These are phyloP conservation scores for Tamandua tetradactyla DNA, from an alignment of 2,797 vertebrate species.

Conservation along the genomic window DNA sequence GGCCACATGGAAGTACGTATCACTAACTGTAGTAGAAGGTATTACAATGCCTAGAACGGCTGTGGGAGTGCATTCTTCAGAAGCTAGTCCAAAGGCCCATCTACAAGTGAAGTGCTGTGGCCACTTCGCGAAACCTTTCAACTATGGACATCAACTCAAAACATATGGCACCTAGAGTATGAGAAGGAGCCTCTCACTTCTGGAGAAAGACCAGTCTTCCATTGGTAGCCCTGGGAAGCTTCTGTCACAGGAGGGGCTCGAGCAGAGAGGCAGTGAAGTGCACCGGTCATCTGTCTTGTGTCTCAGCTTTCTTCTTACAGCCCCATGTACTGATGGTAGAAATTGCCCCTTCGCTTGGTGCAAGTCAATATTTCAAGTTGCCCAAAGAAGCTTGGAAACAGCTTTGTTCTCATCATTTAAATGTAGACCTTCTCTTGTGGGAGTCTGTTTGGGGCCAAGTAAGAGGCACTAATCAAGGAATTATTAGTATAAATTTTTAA, in stretches of 20 bases:
- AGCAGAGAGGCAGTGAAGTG: background rate
- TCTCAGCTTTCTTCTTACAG: no score
- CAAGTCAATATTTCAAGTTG: background rate
- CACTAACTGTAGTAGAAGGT: conserved; percentile 68
- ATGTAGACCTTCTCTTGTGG: background rate
- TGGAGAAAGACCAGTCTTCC: conserved; percentile 13
- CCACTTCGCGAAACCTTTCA: conserved; percentile 59
- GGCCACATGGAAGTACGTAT: conserved; percentile 73
- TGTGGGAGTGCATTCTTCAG: conserved; percentile 31
- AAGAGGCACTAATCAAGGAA: conserved; percentile 56
- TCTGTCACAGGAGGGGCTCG: background rate
- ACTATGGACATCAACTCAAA: conserved; percentile 59
- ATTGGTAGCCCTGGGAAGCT: background rate
- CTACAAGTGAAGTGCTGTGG: conserved; percentile 51
- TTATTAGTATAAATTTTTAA: conserved; percentile 29
- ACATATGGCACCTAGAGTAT: conserved; percentile 33
- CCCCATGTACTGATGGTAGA: background rate
- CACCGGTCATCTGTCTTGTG: conserved; percentile 11
- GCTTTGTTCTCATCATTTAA: conserved; percentile 48
- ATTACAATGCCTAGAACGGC: conserved; percentile 50
- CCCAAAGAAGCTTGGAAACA: conserved; percentile 46
- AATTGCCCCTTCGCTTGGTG: background rate
- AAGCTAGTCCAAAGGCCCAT: conserved; percentile 62
- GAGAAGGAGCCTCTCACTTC: conserved; percentile 58
- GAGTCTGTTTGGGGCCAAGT: background rate